phyloP scores from a whole-genome alignment of 1,140 invertebrate species.

The Streblospio benedicti region DNA sequence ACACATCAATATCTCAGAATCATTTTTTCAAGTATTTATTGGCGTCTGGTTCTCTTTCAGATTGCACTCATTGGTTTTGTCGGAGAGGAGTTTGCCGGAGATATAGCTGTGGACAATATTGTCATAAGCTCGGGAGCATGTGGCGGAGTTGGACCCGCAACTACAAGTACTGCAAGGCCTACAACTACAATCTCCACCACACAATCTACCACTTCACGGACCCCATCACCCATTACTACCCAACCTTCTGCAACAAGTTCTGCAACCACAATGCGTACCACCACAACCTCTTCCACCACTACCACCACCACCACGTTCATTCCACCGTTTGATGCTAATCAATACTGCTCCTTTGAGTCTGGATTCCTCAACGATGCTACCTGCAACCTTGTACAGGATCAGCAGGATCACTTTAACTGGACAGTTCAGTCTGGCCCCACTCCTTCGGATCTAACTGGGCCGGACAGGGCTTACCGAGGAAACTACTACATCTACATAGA shows the following conservation, averaged over 20 bases:
- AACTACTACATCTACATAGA: slow-evolving; percentile 69
- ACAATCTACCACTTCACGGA: neutral
- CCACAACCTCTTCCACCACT: neutral
- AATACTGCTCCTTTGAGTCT: no score
- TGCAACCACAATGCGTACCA: neutral
- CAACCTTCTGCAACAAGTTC: neutral
- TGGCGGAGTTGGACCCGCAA: no score
- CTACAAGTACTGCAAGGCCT: no score
- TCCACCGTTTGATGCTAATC: no score
- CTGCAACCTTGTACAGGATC: neutral
- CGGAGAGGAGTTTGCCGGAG: slow-evolving; percentile 32
- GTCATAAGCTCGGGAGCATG: slow-evolving; percentile 18
- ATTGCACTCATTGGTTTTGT: slow-evolving; percentile 28
- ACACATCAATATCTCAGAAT: neutral
- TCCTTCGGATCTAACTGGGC: neutral
- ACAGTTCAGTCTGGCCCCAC: neutral
- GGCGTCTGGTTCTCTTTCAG: slow-evolving; percentile 17
- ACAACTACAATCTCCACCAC: neutral
- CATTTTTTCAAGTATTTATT: no score
- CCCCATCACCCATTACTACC: neutral
- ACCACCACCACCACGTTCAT: no score
- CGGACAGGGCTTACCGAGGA: neutral
- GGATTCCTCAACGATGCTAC: neutral
- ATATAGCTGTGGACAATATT: slow-evolving; percentile 43
- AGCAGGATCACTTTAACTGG: neutral